These are phyloP conservation scores for Drosophila birchii DNA, from an alignment of 2,888 invertebrate genomes.

Conservation along the genomic window DNA sequence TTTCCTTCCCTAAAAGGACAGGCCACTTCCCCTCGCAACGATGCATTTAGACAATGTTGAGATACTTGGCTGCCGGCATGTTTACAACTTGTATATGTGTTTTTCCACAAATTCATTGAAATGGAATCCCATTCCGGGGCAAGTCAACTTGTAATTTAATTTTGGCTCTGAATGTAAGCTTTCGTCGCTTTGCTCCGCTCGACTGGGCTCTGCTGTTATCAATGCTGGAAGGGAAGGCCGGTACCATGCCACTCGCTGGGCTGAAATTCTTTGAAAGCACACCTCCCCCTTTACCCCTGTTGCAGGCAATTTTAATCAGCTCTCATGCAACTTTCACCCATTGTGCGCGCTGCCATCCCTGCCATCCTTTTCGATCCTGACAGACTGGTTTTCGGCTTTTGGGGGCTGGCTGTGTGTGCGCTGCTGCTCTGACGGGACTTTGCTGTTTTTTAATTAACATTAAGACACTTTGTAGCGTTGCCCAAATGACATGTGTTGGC, in stretches of 20 bases:
- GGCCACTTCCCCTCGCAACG: background rate
- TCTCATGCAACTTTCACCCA: constrained; percentile 42
- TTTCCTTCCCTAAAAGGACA: background rate
- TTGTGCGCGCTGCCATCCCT: constrained; percentile 32
- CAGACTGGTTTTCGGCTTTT: constrained; percentile 26
- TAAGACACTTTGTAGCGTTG: constrained; percentile 63
- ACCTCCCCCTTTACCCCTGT: background rate
- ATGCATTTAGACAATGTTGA: constrained; percentile 26
- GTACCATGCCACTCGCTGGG: constrained; percentile 5
- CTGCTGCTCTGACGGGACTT: constrained; percentile 34
- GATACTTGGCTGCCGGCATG: constrained; percentile 18
- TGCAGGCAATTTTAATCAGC: constrained; percentile 52
- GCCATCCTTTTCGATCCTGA: constrained; percentile 32
- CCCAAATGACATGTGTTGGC: constrained; percentile 71
- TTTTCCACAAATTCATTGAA: constrained; percentile 29
- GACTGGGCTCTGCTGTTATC: constrained; percentile 19
- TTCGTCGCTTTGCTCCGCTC: constrained; percentile 25
- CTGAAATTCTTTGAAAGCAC: constrained; percentile 14
- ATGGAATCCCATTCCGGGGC: constrained; percentile 36
- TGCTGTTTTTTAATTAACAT: constrained; percentile 76
- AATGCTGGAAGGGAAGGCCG: constrained; percentile 10
- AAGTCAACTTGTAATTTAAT: constrained; percentile 42
- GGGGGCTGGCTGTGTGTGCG: constrained; percentile 24
- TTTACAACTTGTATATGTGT: constrained; percentile 17
- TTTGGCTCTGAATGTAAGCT: constrained; percentile 35